Base-by-base conservation (phyloP, 2,888 invertebrate genomes). In the Hirtodrosophila trivittata region DNA sequence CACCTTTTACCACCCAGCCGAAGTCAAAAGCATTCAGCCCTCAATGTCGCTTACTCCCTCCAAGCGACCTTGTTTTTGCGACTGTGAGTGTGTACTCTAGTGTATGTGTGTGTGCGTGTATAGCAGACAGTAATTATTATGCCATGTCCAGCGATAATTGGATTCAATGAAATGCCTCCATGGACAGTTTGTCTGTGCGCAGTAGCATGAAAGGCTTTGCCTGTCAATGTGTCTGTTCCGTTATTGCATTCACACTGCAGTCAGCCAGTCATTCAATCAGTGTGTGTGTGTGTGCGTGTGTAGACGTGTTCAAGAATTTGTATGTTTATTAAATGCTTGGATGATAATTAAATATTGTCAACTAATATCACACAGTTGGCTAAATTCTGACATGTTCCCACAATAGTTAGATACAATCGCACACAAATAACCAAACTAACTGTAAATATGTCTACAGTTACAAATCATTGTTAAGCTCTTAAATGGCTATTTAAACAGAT, bases 71-170 rank as follows among this genome's bases (percentile, higher is more conserved):
- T 74, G 77, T 72, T 49, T 21, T 21, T 45, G 12, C 26, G 55
- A 46, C 16, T 38, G 18, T 39, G 14, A 39, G 16, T 50, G 50
- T 54, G 60, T 64, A 38, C 55, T 58, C 49, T 21, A 49, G 42
- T 26, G 55, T 25, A 42, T 41, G 41, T 38, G 42, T 50, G 51
- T 32, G 16, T 46, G 49, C 39, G 14, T 35, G 38, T 38, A 46
- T 41, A 72, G 74, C 70, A 82, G 87, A 86, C 86, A 86, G 88
- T 87, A 85, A 83, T 83, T 86, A 83, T 86, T 76, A 85, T 86
- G 85, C 87, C 82, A 82, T 86, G 87, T 86, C 73, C 87, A 87
- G 85, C 74, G 87, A 74, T 86, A 83, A 83, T 83, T 83, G 83
- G 83, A 83, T 86, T 86, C 78, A 85, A 82, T 85, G 76, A 77